Percentiles rank a stretch among this genome's conserved stretches.
These are phyloP conservation scores for Aurelia aurita complex sp. Pacific DNA, from an alignment of 30 jellyfish, hydroid and myxozoan genomes.

Conservation along the genomic window DNA sequence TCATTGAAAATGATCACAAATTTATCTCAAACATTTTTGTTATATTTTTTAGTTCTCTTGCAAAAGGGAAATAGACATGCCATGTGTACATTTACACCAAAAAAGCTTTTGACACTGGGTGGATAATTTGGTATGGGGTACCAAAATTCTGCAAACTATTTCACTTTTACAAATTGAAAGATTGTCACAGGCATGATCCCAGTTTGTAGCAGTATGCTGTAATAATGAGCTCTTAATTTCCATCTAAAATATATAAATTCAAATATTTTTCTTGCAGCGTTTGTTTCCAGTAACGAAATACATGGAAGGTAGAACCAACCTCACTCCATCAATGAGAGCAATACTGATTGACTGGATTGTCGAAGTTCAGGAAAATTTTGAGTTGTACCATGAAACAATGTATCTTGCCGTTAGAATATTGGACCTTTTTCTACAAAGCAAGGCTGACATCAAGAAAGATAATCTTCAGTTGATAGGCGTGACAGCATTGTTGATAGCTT, in stretches of 20 bases:
- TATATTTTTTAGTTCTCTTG: no score
- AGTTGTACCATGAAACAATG: conserved; percentile 90
- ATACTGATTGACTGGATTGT: conserved; percentile 95
- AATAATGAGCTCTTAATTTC: neutral
- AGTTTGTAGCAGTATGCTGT: neutral
- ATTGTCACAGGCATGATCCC: neutral
- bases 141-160: no score
- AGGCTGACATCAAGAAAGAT: conserved; percentile 57
- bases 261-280: conserved; percentile 16
- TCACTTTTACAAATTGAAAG: no score
- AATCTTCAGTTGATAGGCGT: conserved; percentile 90
- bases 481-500: conserved; percentile 80
- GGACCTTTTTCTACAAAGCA: conserved; percentile 80
- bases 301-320: conserved; percentile 49
- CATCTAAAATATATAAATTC: neutral
- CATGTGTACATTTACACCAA: no score
- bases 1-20: no score
- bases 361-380: conserved; percentile 96
- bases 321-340: conserved; percentile 89
- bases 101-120: no score
- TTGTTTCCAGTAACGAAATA: conserved; percentile 62
- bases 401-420: conserved; percentile 84
- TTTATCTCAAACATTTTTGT: no score
- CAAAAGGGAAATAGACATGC: no score
- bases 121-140: no score